These are phyloP conservation scores for Sandelia bainsii DNA, from an alignment of 2,797 vertebrate species.

Conservation along the genomic window DNA sequence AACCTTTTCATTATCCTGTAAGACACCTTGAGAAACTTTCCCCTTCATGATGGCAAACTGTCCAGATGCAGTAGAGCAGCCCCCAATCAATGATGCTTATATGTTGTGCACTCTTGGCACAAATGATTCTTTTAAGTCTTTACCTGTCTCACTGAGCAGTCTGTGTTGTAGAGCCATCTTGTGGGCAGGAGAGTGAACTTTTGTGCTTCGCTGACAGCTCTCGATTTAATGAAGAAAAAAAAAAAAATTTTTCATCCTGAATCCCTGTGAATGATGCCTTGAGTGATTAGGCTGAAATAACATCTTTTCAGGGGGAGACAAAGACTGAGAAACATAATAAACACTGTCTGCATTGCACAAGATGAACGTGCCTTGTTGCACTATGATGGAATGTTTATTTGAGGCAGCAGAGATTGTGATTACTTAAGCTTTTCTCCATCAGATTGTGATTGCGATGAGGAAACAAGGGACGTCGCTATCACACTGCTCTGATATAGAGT, in stretches of 20 bases:
- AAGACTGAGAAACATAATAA: not conserved
- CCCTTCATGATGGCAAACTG: too few relatives aligned
- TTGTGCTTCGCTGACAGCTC: slow-evolving; percentile 10
- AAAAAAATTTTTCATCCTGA: not conserved
- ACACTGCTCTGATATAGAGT: slow-evolving; percentile 38
- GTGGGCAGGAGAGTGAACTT: not conserved
- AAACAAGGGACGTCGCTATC: slow-evolving; percentile 60
- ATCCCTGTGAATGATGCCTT: not conserved
- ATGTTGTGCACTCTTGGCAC: too few relatives aligned
- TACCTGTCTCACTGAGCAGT: too few relatives aligned
- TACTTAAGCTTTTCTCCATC: slow-evolving; percentile 58
- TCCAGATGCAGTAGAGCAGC: too few relatives aligned
- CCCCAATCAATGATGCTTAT: too few relatives aligned
- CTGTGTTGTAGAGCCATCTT: too few relatives aligned
- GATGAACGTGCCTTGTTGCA: not conserved
- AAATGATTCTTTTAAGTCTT: too few relatives aligned
- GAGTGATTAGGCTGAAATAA: not conserved
- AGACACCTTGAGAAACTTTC: too few relatives aligned
- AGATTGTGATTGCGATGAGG: slow-evolving; percentile 53
- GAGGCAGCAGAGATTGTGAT: slow-evolving; percentile 21
- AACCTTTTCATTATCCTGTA: too few relatives aligned
- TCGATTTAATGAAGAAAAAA: not conserved
- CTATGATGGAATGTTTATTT: slow-evolving; percentile 16
- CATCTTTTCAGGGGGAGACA: not conserved
- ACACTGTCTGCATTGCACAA: not conserved